Evolutionary conservation across 2,113 vertebrate species (phyloP).

Genomic region (Heteronetta atricapilla): DNA sequence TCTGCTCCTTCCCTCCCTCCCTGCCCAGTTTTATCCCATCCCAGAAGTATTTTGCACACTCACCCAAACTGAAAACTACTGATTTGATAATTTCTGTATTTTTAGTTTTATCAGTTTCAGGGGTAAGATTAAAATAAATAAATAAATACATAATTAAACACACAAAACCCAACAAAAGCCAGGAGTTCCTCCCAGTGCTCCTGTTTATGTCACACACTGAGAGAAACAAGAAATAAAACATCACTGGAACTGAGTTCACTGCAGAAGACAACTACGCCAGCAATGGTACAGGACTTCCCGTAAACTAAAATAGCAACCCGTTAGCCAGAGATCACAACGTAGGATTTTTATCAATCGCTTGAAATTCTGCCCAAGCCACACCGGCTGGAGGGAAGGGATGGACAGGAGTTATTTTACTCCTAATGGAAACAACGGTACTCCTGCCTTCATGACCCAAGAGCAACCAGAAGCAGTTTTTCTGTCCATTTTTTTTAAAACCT

Average conservation of each 20-base stretch:
- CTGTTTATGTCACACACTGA: not conserved
- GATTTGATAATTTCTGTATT: not conserved
- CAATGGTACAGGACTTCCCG: not conserved
- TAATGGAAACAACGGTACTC: not conserved
- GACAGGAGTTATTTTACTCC: not conserved
- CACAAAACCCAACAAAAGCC: not conserved
- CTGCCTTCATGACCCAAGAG: not conserved
- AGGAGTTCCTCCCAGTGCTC: not conserved
- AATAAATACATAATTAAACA: not conserved
- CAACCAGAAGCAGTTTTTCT: slow-evolving; percentile 23
- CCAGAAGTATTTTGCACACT: not conserved
- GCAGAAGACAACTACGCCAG: not conserved
- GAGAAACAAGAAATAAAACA: not conserved
- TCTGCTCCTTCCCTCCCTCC: not conserved
- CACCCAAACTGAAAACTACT: not conserved
- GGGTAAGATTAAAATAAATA: not conserved
- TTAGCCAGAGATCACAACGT: not conserved
- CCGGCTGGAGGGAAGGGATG: not conserved
- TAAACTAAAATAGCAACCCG: slow-evolving; percentile 26
- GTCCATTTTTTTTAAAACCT: not conserved
- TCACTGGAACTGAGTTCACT: not conserved
- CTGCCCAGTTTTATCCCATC: not conserved
- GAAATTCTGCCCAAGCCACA: not conserved
- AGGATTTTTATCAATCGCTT: not conserved
- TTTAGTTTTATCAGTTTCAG: not conserved